These are phyloP conservation scores for Melanotaenia trifasciata DNA, from an alignment of 2,797 vertebrate genomes.

Conservation along the genomic window DNA sequence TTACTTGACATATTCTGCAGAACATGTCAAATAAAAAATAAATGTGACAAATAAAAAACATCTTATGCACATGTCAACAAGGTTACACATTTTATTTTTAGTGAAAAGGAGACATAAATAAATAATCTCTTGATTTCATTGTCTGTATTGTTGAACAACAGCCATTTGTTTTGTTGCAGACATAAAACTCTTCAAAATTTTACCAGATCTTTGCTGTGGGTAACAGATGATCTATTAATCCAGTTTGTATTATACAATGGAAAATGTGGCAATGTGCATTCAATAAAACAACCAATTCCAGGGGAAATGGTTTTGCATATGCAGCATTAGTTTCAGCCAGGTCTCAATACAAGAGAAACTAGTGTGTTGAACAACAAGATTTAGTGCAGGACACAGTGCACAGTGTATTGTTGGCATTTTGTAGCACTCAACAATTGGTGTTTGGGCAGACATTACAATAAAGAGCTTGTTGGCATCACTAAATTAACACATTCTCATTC, in stretches of 20 bases:
- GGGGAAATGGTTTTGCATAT: slow-evolving; percentile 25
- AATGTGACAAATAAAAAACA: too few relatives aligned
- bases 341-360: slow-evolving; percentile 20
- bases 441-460: slow-evolving; percentile 42
- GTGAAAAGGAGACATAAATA: too few relatives aligned
- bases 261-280: background rate
- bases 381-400: slow-evolving; percentile 24
- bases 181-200: background rate
- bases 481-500: slow-evolving; percentile 46
- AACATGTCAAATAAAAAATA: too few relatives aligned
- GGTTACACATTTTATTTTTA: too few relatives aligned
- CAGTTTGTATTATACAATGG: background rate
- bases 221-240: background rate
- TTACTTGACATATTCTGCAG: too few relatives aligned
- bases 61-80: too few relatives aligned
- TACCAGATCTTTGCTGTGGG: background rate
- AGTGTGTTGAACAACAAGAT: slow-evolving; percentile 23
- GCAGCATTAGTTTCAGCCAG: slow-evolving; percentile 21
- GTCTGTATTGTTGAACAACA: too few relatives aligned
- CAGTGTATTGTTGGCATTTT: slow-evolving; percentile 44
- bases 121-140: too few relatives aligned
- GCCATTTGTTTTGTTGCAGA: background rate
- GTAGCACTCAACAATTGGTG: slow-evolving; percentile 32
- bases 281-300: slow-evolving; percentile 12
- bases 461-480: slow-evolving; percentile 46